These are phyloP conservation scores for Limnephilus lunatus DNA, from an alignment of 2,888 invertebrate genomes.

Conservation along the genomic window DNA sequence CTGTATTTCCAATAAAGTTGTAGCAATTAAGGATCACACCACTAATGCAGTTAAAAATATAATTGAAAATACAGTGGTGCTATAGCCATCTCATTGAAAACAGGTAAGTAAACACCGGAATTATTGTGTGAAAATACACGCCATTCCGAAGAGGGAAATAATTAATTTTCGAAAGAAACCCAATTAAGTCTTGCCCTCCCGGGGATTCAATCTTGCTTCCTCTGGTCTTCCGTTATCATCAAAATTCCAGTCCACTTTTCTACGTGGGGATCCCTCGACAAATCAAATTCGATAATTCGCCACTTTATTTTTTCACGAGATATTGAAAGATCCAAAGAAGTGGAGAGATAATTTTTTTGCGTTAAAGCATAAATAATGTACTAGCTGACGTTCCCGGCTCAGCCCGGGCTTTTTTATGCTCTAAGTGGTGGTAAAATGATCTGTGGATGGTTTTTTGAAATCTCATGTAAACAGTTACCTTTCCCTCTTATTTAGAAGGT, in stretches of 20 bases:
- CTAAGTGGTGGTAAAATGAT: no score
- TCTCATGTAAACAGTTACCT: no score
- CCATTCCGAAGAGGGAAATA: neutral
- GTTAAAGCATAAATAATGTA: no score
- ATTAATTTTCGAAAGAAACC: slow-evolving; percentile 9
- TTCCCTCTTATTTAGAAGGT: no score
- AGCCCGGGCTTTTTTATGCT: no score
- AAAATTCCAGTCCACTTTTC: slow-evolving; percentile 18
- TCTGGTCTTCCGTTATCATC: slow-evolving; percentile 31
- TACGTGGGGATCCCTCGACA: slow-evolving; percentile 39
- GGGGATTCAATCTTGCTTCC: slow-evolving; percentile 34
- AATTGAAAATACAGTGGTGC: neutral
- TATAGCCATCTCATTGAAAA: neutral
- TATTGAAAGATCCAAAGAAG: neutral
- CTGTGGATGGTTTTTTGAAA: no score
- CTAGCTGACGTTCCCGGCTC: no score
- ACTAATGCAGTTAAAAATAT: neutral
- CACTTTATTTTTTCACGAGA: neutral
- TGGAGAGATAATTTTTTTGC: neutral
- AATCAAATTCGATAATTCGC: slow-evolving; percentile 35
- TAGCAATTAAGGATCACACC: neutral
- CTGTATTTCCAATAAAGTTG: neutral
- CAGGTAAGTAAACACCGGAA: neutral
- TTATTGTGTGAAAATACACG: neutral
- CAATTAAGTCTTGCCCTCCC: slow-evolving; percentile 31